Conservation (phyloP, 2,888 invertebrate genomes). For the Parelbella ahira region DNA sequence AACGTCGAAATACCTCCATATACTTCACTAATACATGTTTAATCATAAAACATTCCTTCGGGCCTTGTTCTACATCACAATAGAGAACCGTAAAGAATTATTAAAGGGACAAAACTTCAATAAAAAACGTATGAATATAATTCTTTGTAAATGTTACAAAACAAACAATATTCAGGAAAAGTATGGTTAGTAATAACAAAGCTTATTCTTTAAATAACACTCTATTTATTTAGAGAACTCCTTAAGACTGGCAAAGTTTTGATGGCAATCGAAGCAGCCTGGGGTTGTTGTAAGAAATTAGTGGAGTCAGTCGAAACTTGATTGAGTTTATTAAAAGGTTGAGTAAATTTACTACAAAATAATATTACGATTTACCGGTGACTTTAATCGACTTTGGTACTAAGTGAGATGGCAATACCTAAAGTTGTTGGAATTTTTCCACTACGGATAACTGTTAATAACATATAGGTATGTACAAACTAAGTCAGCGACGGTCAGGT, state of each 20-base stretch:
- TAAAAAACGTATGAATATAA: not conserved
- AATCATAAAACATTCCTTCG: no score
- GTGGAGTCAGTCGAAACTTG: conserved; percentile 2
- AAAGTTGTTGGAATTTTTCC: no score
- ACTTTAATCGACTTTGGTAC: not conserved
- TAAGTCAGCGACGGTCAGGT: no score
- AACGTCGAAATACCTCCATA: no score
- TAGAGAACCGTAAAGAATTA: no score
- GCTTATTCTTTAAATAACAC: not conserved
- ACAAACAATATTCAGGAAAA: not conserved
- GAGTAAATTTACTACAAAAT: not conserved
- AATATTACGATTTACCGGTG: not conserved
- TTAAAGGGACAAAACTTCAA: no score
- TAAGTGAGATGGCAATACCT: no score
- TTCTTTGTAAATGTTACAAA: not conserved
- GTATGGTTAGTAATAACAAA: conserved; percentile 2
- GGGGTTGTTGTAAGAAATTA: conserved; percentile 9
- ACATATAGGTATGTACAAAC: no score
- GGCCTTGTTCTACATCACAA: no score
- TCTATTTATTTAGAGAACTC: conserved; percentile 1
- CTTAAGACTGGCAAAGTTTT: conserved; percentile 5
- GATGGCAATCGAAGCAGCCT: conserved; percentile 4
- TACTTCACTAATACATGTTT: no score
- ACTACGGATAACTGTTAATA: no score
- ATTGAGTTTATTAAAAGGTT: conserved; percentile 8